Evolutionary conservation across 1,140 invertebrate genomes (phyloP).

Genomic region (Eumeta japonica): DNA sequence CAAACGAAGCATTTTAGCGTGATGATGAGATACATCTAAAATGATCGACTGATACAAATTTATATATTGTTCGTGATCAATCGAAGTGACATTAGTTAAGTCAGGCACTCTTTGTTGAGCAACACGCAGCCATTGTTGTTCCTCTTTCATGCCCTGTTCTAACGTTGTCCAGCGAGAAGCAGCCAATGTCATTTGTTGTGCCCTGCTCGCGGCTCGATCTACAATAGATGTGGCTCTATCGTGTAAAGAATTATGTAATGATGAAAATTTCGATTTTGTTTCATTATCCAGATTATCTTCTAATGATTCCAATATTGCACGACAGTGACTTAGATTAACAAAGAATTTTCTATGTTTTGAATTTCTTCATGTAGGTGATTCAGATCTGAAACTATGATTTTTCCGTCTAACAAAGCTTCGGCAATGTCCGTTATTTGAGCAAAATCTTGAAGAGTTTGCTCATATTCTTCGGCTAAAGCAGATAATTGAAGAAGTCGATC

Average conservation of each 20-base stretch:
- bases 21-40: slow-evolving; percentile 74
- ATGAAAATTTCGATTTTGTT: slow-evolving; percentile 70
- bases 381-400: slow-evolving; percentile 70
- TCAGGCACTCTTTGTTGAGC: slow-evolving; percentile 79
- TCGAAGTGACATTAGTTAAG: slow-evolving; percentile 72
- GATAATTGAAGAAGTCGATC: slow-evolving; percentile 72
- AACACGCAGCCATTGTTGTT: slow-evolving; percentile 76
- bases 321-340: slow-evolving; percentile 81
- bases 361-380: slow-evolving; percentile 82
- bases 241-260: slow-evolving; percentile 75
- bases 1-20: slow-evolving; percentile 71
- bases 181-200: slow-evolving; percentile 78
- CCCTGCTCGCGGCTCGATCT: slow-evolving; percentile 74
- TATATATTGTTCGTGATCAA: slow-evolving; percentile 80
- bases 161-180: slow-evolving; percentile 79
- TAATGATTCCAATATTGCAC: slow-evolving; percentile 78
- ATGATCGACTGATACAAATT: slow-evolving; percentile 78
- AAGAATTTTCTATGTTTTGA: slow-evolving; percentile 85
- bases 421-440: slow-evolving; percentile 80
- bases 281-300: slow-evolving; percentile 79
- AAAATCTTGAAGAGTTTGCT: slow-evolving; percentile 82
- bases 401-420: slow-evolving; percentile 72
- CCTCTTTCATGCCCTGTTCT: slow-evolving; percentile 78
- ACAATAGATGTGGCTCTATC: slow-evolving; percentile 70
- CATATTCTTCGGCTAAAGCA: slow-evolving; percentile 78